These are phyloP conservation scores for Nycticryphes semicollaris DNA, from an alignment of 2,113 vertebrate species.

Conservation along the genomic window DNA sequence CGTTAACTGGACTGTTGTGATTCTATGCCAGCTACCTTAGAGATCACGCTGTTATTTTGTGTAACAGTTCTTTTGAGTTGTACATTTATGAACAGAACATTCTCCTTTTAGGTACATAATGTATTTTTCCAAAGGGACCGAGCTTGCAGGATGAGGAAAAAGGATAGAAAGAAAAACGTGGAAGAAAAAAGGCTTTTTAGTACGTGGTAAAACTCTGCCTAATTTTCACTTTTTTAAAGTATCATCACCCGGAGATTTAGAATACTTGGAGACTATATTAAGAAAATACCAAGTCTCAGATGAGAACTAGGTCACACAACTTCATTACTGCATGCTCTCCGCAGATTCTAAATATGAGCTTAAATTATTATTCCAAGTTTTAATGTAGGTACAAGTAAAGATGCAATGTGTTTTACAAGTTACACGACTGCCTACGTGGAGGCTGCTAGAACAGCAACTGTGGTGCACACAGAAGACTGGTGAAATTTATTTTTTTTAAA, in stretches of 20 bases:
- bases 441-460: background rate
- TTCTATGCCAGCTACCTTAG: background rate
- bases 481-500: background rate
- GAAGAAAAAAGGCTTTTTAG: background rate
- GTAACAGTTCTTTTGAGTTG: background rate
- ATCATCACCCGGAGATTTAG: background rate
- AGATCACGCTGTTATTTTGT: background rate
- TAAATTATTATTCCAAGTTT: background rate
- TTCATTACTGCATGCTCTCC: background rate
- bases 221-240: background rate
- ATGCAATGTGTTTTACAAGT: background rate
- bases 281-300: background rate
- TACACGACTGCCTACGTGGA: background rate
- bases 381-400: background rate
- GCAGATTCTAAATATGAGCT: background rate
- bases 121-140: background rate
- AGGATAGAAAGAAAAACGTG: background rate
- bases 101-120: background rate
- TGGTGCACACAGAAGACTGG: background rate
- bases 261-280: background rate
- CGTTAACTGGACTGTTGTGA: background rate
- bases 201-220: background rate
- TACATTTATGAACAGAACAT: conserved; percentile 19
- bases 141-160: background rate
- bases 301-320: background rate